A percentile compares a stretch with the other conserved stretches of the same genome.
Conservation (phyloP, 2,888 invertebrate genomes). For the Tetheella fluctuosa region DNA sequence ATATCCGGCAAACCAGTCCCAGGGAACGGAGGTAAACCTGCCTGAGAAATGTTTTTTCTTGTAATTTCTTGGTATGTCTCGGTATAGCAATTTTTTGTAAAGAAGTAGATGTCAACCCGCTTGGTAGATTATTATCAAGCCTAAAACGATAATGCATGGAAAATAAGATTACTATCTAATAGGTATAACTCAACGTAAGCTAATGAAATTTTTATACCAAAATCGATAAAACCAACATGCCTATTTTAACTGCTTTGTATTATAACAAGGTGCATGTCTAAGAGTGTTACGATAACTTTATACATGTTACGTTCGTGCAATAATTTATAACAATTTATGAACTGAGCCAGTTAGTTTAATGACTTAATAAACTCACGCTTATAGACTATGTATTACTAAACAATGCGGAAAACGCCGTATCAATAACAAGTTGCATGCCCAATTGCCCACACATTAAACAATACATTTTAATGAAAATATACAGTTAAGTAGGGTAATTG, state of each 20-base stretch:
- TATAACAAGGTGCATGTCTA: not conserved
- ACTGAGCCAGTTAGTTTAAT: conserved; percentile 2
- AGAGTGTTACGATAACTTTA: conserved; percentile 4
- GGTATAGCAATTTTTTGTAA: no score
- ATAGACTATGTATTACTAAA: not conserved
- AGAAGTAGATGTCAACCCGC: no score
- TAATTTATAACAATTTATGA: not conserved
- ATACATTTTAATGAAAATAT: not conserved
- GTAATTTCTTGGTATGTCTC: no score
- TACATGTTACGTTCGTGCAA: not conserved
- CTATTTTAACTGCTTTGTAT: not conserved
- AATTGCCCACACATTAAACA: not conserved
- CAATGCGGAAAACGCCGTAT: not conserved
- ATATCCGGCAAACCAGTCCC: no score
- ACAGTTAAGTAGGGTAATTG: not conserved
- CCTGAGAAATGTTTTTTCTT: no score
- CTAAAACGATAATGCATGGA: no score
- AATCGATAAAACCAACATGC: not conserved
- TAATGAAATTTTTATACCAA: not conserved
- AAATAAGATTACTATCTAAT: no score
- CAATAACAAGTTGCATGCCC: not conserved
- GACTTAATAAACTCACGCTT: conserved; percentile 1
- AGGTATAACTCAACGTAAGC: not conserved
- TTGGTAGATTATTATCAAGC: no score
- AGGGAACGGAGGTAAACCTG: no score